Evolutionary conservation across 2,888 invertebrate species (phyloP).

Genomic region (Tachina fera): DNA sequence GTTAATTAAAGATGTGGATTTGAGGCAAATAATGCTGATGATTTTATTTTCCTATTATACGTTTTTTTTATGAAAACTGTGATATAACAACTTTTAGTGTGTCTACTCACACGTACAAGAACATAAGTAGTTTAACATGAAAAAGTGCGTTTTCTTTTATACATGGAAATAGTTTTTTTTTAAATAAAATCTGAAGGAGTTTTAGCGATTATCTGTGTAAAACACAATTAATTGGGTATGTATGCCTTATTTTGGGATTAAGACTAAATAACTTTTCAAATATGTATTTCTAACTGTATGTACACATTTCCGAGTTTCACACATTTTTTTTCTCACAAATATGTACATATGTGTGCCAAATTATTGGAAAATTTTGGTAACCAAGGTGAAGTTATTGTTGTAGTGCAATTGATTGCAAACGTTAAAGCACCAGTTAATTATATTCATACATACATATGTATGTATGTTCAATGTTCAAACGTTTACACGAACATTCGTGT

Average conservation of each 20-base stretch:
- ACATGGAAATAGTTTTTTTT: constrained; percentile 9
- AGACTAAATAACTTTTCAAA: background rate
- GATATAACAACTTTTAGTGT: constrained; percentile 66
- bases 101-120: constrained; percentile 11
- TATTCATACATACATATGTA: background rate
- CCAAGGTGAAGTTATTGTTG: constrained; percentile 61
- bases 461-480: background rate
- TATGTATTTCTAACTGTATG: constrained; percentile 12
- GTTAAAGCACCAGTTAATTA: background rate
- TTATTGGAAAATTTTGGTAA: constrained; percentile 51
- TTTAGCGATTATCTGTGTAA: background rate
- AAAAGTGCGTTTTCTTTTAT: constrained; percentile 36
- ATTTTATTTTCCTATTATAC: constrained; percentile 12
- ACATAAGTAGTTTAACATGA: constrained; percentile 21
- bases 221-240: constrained; percentile 53
- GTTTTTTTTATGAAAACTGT: constrained; percentile 58
- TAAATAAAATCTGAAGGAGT: constrained; percentile 1
- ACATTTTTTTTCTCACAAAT: constrained; percentile 1
- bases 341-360: constrained; percentile 4
- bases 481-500: too few relatives aligned
- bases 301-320: background rate
- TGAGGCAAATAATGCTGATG: constrained; percentile 15
- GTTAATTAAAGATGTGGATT: constrained; percentile 8
- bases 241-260: constrained; percentile 16
- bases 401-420: constrained; percentile 12